Evolutionary conservation across 92 coral and sea anemone species (phyloP).

Genomic region (Porites evermanni): DNA sequence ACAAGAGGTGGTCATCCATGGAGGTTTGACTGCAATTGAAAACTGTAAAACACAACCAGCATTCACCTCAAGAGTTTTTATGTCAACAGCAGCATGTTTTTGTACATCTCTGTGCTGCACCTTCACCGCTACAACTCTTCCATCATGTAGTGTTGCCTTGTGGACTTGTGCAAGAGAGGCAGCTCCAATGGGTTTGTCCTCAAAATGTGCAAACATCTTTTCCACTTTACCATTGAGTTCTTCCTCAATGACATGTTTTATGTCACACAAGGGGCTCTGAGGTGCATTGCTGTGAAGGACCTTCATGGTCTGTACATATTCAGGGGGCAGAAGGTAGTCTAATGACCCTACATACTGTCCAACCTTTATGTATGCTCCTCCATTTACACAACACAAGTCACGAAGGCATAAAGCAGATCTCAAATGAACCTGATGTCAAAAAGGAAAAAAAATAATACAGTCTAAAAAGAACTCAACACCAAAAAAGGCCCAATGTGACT

Average conservation of each 20-base stretch:
- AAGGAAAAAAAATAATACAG: not conserved
- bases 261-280: constrained; percentile 75
- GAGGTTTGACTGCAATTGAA: too few species aligned
- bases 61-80: constrained; percentile 89
- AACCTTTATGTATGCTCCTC: constrained; percentile 95
- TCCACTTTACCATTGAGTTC: constrained; percentile 78
- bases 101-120: constrained; percentile 96
- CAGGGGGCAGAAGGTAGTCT: constrained; percentile 90
- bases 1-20: not conserved
- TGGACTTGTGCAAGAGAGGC: constrained; percentile 99
- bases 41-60: not conserved
- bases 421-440: constrained; percentile 76
- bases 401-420: constrained; percentile 87
- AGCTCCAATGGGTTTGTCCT: constrained; percentile 83
- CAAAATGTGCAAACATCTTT: constrained; percentile 81
- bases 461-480: too few species aligned
- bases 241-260: constrained; percentile 78
- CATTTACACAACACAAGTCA: constrained; percentile 88
- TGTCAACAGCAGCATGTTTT: constrained; percentile 94
- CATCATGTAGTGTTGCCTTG: constrained; percentile 91
- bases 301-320: constrained; percentile 94
- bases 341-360: constrained; percentile 95
- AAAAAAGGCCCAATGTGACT: too few species aligned
- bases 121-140: constrained; percentile 90
- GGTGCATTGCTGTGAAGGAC: constrained; percentile 96